Percentiles rank a stretch among this genome's conserved stretches.
Evolutionary conservation across 2,888 invertebrate genomes (phyloP).

Genomic region (Noctua fimbriata): DNA sequence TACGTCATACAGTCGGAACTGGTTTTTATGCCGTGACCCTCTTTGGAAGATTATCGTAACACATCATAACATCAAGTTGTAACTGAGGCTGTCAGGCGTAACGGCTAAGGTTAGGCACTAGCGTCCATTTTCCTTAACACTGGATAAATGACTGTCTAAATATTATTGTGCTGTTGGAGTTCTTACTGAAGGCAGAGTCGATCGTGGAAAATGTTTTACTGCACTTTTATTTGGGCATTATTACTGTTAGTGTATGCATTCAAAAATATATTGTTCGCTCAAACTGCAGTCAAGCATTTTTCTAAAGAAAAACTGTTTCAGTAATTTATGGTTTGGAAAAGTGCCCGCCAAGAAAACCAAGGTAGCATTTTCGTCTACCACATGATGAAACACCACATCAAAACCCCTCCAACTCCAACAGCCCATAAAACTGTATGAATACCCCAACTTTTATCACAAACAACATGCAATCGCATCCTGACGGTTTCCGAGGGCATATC

Average conservation of each 20-base stretch:
- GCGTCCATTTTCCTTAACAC: not conserved
- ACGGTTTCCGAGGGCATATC: slow-evolving; percentile 53
- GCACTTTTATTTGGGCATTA: not conserved
- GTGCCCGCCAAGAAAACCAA: not conserved
- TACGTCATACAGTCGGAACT: slow-evolving; percentile 50
- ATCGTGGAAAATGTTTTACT: not conserved
- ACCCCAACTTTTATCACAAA: slow-evolving; percentile 52
- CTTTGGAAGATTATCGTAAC: slow-evolving; percentile 31
- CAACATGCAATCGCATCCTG: slow-evolving; percentile 64
- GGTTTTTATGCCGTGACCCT: slow-evolving; percentile 42
- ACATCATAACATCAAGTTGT: not conserved
- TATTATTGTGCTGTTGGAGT: not conserved
- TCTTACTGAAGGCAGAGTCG: not conserved
- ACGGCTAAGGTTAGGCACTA: slow-evolving; percentile 16
- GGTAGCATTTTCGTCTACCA: not conserved
- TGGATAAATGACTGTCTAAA: not conserved
- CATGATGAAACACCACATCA: slow-evolving; percentile 23
- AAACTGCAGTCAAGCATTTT: not conserved
- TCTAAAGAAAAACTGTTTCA: not conserved
- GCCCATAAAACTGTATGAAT: slow-evolving; percentile 26
- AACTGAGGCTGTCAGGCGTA: not conserved
- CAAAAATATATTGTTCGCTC: not conserved
- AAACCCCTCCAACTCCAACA: slow-evolving; percentile 10
- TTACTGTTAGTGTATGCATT: not conserved
- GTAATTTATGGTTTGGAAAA: not conserved